phyloP scores from a whole-genome alignment of 2,113 vertebrate genomes.

The Ia io region DNA sequence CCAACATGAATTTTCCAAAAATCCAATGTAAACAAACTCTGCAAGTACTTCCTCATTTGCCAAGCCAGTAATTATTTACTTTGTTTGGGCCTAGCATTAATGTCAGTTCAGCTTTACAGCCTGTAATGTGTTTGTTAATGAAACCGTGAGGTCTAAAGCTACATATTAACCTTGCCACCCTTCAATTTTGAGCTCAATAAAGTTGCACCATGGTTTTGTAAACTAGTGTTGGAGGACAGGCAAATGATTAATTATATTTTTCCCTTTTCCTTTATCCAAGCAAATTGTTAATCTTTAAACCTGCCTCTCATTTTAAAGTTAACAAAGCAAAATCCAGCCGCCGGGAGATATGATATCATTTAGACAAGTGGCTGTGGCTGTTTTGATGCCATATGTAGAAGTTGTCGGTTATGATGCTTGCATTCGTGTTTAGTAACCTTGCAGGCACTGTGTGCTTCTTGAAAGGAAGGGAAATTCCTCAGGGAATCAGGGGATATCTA shows the following conservation, averaged over 20 bases:
- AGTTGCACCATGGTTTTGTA: slow-evolving; percentile 86
- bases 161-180: slow-evolving; percentile 87
- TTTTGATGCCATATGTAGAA: slow-evolving; percentile 71
- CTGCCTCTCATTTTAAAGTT: slow-evolving; percentile 82
- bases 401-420: slow-evolving; percentile 33
- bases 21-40: slow-evolving; percentile 89
- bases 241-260: slow-evolving; percentile 88
- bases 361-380: slow-evolving; percentile 59
- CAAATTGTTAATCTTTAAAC: slow-evolving; percentile 87
- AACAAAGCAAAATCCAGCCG: slow-evolving; percentile 73
- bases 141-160: slow-evolving; percentile 88
- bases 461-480: slow-evolving; percentile 22
- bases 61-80: slow-evolving; percentile 89
- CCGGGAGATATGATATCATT: slow-evolving; percentile 71
- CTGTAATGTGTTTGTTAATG: slow-evolving; percentile 88
- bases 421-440: slow-evolving; percentile 50
- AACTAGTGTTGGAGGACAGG: slow-evolving; percentile 84
- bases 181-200: slow-evolving; percentile 88
- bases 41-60: slow-evolving; percentile 86
- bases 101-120: slow-evolving; percentile 87
- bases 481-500: background rate
- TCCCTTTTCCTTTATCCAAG: slow-evolving; percentile 81
- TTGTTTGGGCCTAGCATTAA: slow-evolving; percentile 87
- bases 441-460: slow-evolving; percentile 52
- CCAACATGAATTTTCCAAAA: slow-evolving; percentile 88